Conservation (phyloP, 92 coral and sea anemone species). For the Heteractis magnifica region DNA sequence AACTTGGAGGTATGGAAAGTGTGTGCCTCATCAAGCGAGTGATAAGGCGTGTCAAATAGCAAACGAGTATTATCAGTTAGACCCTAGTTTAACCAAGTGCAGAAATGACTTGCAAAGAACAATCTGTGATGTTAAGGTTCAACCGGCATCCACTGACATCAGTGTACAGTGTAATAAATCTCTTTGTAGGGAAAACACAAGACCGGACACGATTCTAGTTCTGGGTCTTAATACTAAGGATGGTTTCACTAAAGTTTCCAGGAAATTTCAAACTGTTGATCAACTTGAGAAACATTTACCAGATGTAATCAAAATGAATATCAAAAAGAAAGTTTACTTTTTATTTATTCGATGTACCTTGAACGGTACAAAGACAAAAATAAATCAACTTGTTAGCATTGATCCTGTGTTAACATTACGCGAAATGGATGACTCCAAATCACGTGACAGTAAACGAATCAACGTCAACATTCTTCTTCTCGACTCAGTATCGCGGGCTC, state of each 20-base stretch:
- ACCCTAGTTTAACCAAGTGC: constrained; percentile 47
- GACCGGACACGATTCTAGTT: constrained; percentile 23
- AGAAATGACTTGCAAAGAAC: constrained; percentile 15
- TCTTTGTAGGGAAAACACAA: background rate
- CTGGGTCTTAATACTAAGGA: constrained; percentile 33
- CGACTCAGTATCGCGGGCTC: constrained; percentile 83
- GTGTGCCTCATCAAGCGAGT: constrained; percentile 55
- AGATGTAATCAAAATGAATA: constrained; percentile 21
- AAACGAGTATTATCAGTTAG: constrained; percentile 19
- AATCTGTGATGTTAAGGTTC: constrained; percentile 40
- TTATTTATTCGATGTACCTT: constrained; percentile 51
- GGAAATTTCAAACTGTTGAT: constrained; percentile 25
- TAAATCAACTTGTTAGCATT: constrained; percentile 43
- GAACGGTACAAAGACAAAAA: background rate
- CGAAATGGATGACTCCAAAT: background rate
- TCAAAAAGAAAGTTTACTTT: constrained; percentile 40
- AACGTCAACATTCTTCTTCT: constrained; percentile 72
- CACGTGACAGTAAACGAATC: constrained; percentile 38
- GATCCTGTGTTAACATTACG: constrained; percentile 38
- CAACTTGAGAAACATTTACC: constrained; percentile 46
- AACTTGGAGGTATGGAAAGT: constrained; percentile 41
- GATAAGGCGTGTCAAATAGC: constrained; percentile 35
- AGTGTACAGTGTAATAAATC: background rate
- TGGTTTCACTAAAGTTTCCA: constrained; percentile 21
- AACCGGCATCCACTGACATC: background rate